Base-by-base conservation (phyloP, 2,113 vertebrate species). In the Damaliscus lunatus region DNA sequence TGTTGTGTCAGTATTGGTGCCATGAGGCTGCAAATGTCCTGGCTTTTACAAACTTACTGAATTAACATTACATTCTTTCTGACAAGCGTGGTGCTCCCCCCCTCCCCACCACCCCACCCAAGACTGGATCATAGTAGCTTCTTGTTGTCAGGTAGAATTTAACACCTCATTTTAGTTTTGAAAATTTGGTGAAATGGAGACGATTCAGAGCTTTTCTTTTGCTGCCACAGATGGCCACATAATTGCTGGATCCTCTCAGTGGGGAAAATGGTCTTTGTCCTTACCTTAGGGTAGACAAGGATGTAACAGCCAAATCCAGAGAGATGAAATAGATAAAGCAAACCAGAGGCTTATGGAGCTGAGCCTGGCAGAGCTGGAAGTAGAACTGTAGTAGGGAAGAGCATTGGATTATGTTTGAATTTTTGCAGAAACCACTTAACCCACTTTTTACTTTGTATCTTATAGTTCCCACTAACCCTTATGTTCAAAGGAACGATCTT, bases 111-210 rank as follows among this genome's bases (percentile, higher is more conserved):
- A 33, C 48, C 48, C 48, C 48, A 0, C 48, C 12, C 11, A 36
- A 17, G 57, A 4, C 25, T 59, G 52, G 48, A 60, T 91, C 33
- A 88, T 29, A 19, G 46, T 15, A 33, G 64, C 27, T 85, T 43
- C 48, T 84, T 59, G 31, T 53, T 88, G 14, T 27, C 25, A 48
- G 40, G 29, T 83, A 4, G 71, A 82, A 94, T 55, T 84, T 62
- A 57, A 57, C 23, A 67, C 23, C n/a, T 16, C 59, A 64, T 50
- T 84, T 94, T 52, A 90, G 62, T 95, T 89, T 81, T 57, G 48
- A 46, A 40, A 40, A 88, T 48, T 74, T 64, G 33, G n/a, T 86
- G 71, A 94, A 97, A 96, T 85, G 43, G 96, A 91, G 46, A 87
- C 10, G 40, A 19, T 81, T 82, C 71, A 80, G 36, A 64, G 57